Base-by-base conservation (phyloP, 1,140 invertebrate genomes). In the Drosophila ambigua region DNA sequence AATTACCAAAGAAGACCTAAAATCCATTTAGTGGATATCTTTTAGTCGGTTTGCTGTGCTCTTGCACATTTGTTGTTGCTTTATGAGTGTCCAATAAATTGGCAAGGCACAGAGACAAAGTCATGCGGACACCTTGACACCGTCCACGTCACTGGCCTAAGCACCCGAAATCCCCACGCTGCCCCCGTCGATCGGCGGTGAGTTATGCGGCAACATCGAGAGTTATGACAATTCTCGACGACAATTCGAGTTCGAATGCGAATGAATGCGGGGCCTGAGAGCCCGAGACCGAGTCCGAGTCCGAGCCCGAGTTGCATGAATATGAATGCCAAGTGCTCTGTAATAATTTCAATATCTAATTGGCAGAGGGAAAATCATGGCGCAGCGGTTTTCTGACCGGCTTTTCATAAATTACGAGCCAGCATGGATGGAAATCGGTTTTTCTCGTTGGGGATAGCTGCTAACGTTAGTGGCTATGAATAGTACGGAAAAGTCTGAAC, bases 211-310 rank as follows among this genome's bases (percentile, higher is more conserved):
- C 72, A 54, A 58, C 79, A 69, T 66, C 72, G 72, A 88, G 83
- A 88, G 75, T 87, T 87, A 87, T 87, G 83, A 87, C 82, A 85
- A 87, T 85, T 80, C 57, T 68, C 59, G 54, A 52, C 71, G 69
- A 74, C 53, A 60, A 55, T 66, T 74, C 72, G 60, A 64, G 72
- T 74, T 51, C 61, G 53, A 50, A 69, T 44, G 44, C 24, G 48
- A 62, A 43, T 28, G 60, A 45, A 9, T 62, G 31, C 9, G 0
- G 7, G 7, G 8, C 31, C 31, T 3, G 31, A 35, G 31, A 9
- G 23, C 4, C 23, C 23, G 23, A 24, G 23, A 24, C 23, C 23
- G 23, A 24, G 2, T 24, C 23, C 23, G 23, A 24, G 2, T 24
- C 23, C 2, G 4, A 24, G 23, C 4, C 31, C 48, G 52, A 74